Percentiles rank a stretch among this genome's conserved stretches.
These are phyloP conservation scores for Cephus runcator DNA, from an alignment of 2,888 invertebrate species.

Conservation along the genomic window DNA sequence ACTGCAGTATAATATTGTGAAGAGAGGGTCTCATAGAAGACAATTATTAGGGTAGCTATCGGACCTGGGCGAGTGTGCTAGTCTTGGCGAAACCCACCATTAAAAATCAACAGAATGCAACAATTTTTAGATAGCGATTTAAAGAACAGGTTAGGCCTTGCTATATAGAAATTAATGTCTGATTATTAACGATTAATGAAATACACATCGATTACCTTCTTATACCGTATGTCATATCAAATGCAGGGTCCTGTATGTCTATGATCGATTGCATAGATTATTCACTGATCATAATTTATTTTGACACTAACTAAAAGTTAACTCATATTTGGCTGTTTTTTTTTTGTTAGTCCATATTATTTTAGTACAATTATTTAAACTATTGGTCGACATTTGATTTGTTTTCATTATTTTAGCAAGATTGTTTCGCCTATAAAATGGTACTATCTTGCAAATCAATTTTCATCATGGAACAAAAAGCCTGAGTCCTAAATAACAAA, in stretches of 20 bases:
- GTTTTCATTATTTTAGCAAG: neutral
- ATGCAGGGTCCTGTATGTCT: neutral
- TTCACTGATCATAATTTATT: neutral
- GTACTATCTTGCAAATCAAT: neutral
- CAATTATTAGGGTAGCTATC: conserved; percentile 24
- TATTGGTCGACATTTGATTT: neutral
- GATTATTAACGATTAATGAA: neutral
- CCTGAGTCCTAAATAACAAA: neutral
- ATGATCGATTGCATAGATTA: neutral
- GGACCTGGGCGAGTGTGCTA: conserved; percentile 40
- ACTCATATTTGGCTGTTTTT: neutral
- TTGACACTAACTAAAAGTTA: neutral
- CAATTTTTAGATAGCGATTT: conserved; percentile 39
- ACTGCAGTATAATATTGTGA: conserved; percentile 34
- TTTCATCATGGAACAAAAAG: neutral
- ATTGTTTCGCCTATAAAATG: neutral
- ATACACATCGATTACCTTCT: neutral
- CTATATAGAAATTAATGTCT: neutral
- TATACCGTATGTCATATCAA: neutral
- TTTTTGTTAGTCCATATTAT: neutral
- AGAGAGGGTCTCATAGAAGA: conserved; percentile 10
- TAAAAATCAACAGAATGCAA: conserved; percentile 54
- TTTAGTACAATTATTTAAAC: neutral
- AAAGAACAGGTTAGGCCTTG: conserved; percentile 14
- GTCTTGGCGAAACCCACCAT: conserved; percentile 35